These are phyloP conservation scores for Marmota flaviventris DNA, from an alignment of 2,113 vertebrate genomes.

Conservation along the genomic window DNA sequence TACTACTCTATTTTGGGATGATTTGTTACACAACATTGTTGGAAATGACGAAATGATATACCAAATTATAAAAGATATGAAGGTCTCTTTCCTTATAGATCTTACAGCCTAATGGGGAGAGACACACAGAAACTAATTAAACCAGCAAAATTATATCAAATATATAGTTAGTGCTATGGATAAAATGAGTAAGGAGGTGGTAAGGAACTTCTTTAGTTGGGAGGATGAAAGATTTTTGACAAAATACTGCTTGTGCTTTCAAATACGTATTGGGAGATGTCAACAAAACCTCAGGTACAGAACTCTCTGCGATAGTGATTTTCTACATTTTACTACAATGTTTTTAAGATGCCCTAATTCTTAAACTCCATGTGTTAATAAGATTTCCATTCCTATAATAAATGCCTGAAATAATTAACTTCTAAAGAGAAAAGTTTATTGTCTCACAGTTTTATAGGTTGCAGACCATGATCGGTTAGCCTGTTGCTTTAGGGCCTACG, in stretches of 20 bases:
- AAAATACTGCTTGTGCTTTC: not conserved
- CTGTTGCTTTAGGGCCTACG: not conserved
- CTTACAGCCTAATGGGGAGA: not conserved
- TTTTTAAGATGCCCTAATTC: not conserved
- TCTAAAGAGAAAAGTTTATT: not conserved
- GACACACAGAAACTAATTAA: not conserved
- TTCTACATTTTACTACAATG: not conserved
- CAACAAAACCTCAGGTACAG: not conserved
- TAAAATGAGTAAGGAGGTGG: not conserved
- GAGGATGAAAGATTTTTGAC: not conserved
- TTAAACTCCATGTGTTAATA: not conserved
- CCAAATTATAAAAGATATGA: not conserved
- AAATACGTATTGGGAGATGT: not conserved
- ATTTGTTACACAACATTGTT: not conserved
- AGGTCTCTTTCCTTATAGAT: not conserved
- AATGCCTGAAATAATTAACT: not conserved
- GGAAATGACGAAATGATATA: not conserved
- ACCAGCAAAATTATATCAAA: not conserved
- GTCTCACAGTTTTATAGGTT: not conserved
- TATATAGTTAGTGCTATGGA: not conserved
- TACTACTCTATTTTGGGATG: not conserved
- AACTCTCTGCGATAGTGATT: not conserved
- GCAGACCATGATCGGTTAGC: not conserved
- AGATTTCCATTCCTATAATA: not conserved
- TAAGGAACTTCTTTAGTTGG: not conserved